Base-by-base conservation (phyloP, 2,797 vertebrate genomes). In the Enteromius viviparus region DNA sequence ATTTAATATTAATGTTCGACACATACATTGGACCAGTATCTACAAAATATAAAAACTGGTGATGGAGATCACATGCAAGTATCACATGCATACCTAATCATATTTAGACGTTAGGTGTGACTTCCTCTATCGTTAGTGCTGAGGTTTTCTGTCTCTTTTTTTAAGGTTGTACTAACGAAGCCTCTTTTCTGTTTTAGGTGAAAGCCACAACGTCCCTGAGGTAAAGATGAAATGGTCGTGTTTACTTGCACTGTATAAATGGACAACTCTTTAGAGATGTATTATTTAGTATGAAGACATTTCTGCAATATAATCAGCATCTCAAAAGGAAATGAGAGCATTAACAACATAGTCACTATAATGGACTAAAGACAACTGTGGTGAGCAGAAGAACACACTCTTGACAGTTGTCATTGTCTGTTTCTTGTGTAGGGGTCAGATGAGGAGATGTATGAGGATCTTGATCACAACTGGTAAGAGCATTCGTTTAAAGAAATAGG, bases 391-490 rank as follows among this genome's bases (percentile, higher is more conserved):
- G 29, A 6, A 32, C 47, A 72, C 60, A 15, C 19, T 2, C 14
- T n/a, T 47, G 6, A 74, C 69, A 29, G 1, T 26, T n/a, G n/a
- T 19, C 15, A 1, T 6, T n/a, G 6, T 80, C 8, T 71, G 34
- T 49, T 83, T 37, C 12, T 6, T 58, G 15, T 81, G 34, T 26
- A 82, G 42, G 32, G 87, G 37, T 89, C 89, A 81, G 92, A 91
- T 77, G 92, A 86, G 76, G 95, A 96, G 51, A 93, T 81, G 45
- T 95, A 96, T 79, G 94, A 96, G 91, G 95, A 95, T 60, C 89
- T 95, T 89, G 91, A 89, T 80, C 92, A 90, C 1, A 84, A 89
- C 66, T 92, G 93, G 94, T 95, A 90, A 71, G 84, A 75, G 23
- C 14, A 32, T 32, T 10, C 23, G 32, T 14, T 5, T 37, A 29